These are phyloP conservation scores for chimpanzee (Pan troglodytes) DNA, from an alignment of 2,113 vertebrate species.

Conservation along the genomic window NHGRI_mPanTro3-v2.1_pri NC_072411.2:62703501-62704000, in stretches of 20 bases:
- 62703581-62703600: background rate
- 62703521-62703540: background rate
- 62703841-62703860: background rate
- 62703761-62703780: background rate
- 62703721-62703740: background rate
- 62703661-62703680: background rate
- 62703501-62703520: constrained; percentile 6
- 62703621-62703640: background rate
- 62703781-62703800: background rate
- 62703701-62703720: background rate
- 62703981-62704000: background rate
- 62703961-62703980: background rate
- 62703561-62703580: background rate
- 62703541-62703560: background rate
- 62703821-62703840: background rate
- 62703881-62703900: background rate
- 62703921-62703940: background rate
- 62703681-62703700: background rate
- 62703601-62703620: background rate
- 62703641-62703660: background rate
- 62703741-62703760: background rate
- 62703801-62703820: background rate
- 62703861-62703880: background rate
- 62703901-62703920: background rate
- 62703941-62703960: background rate